Evolutionary conservation across 2,797 vertebrate genomes (phyloP).

Genomic region (Dendrocincla fuliginosa): DNA sequence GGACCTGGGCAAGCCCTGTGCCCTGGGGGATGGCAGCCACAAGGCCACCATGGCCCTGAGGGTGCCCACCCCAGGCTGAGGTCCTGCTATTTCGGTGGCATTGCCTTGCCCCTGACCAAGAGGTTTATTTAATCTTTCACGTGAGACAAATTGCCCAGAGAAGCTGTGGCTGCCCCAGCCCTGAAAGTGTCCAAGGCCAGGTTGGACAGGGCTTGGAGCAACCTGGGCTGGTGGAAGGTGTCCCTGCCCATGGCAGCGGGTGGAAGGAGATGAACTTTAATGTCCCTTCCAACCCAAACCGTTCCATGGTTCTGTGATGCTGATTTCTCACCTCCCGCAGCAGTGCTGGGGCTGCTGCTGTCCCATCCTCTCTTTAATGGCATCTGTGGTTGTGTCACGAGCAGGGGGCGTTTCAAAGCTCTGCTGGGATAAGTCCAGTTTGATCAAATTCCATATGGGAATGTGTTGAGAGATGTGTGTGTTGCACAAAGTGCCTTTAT

Average conservation of each 20-base stretch:
- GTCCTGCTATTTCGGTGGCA: background rate
- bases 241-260: background rate
- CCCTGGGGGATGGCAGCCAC: background rate
- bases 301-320: background rate
- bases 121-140: background rate
- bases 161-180: background rate
- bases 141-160: background rate
- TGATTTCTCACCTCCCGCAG: background rate
- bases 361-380: background rate
- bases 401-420: background rate
- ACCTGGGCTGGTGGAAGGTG: background rate
- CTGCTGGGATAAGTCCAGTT: background rate
- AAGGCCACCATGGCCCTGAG: accelerated
- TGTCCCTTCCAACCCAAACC: background rate
- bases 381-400: background rate
- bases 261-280: background rate
- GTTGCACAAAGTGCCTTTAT: background rate
- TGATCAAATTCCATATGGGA: background rate
- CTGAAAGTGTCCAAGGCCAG: background rate
- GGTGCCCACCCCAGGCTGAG: accelerated
- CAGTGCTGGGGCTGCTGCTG: accelerated
- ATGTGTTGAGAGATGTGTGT: background rate
- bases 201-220: background rate
- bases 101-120: background rate
- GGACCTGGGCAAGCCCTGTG: accelerated